phyloP scores from a whole-genome alignment of 2,888 invertebrate genomes.

The Drosophila kuntzei region DNA sequence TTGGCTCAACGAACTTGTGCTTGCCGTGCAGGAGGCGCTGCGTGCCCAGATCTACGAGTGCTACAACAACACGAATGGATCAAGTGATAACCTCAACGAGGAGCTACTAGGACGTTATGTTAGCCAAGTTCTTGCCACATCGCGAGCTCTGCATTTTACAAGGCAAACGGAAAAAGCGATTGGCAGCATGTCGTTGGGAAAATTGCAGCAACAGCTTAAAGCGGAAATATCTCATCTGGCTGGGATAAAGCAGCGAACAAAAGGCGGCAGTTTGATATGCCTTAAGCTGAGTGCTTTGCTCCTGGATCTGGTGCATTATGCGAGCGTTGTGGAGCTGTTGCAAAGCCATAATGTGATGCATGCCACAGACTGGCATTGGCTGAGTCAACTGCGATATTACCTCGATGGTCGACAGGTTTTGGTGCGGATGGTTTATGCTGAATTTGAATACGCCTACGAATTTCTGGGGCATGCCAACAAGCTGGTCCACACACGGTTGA shows the following conservation, averaged over 20 bases:
- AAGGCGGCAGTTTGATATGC: constrained; percentile 88
- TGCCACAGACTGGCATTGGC: constrained; percentile 95
- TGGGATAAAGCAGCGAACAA: constrained; percentile 72
- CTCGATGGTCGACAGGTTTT: constrained; percentile 82
- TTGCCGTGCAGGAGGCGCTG: constrained; percentile 92
- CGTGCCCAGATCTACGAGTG: constrained; percentile 88
- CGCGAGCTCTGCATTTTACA: constrained; percentile 94
- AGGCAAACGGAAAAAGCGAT: constrained; percentile 93
- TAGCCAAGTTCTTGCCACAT: constrained; percentile 93
- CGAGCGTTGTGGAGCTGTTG: constrained; percentile 92
- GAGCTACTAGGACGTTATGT: constrained; percentile 85
- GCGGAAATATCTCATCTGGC: constrained; percentile 83
- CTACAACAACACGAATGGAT: constrained; percentile 81
- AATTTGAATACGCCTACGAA: constrained; percentile 98
- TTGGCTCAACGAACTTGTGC: constrained; percentile 89
- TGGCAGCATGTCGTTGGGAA: constrained; percentile 87
- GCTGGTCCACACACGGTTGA: constrained; percentile 97
- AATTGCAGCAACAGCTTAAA: constrained; percentile 86
- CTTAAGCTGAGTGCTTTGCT: constrained; percentile 96
- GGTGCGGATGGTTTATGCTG: constrained; percentile 95
- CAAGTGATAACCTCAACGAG: constrained; percentile 84
- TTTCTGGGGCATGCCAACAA: constrained; percentile 98
- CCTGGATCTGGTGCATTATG: constrained; percentile 96
- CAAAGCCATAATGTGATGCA: constrained; percentile 89
- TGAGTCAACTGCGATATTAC: constrained; percentile 95